phyloP scores from a whole-genome alignment of 2,888 invertebrate genomes.

The Tenodera sinensis region DNA sequence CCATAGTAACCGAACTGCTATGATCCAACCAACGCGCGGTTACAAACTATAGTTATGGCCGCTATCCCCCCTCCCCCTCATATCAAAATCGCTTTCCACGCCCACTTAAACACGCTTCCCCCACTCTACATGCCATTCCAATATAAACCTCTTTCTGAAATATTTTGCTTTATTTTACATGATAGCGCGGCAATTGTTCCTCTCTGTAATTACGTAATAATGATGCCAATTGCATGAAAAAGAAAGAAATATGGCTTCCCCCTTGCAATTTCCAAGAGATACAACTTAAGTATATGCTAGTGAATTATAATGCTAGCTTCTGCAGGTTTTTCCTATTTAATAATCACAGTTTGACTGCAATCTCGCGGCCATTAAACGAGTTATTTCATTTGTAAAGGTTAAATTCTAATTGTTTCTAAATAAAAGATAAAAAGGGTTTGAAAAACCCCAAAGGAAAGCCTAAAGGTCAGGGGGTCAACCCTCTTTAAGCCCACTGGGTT shows the following conservation, averaged over 20 bases:
- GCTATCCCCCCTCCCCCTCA: not conserved
- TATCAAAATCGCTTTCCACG: slow-evolving; percentile 10
- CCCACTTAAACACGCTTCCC: not conserved
- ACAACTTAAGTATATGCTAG: not conserved
- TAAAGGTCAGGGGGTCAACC: not conserved
- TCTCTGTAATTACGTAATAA: not conserved
- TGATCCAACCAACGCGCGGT: slow-evolving; percentile 9
- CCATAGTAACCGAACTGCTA: slow-evolving; percentile 17
- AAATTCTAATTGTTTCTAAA: not conserved
- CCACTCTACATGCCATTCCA: not conserved
- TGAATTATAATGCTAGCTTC: not conserved
- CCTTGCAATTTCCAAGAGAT: too few species aligned
- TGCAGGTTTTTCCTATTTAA: not conserved
- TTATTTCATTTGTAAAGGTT: not conserved
- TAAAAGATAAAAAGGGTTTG: not conserved
- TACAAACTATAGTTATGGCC: slow-evolving; percentile 3
- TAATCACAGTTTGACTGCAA: not conserved
- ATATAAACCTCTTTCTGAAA: not conserved
- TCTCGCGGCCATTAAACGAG: not conserved
- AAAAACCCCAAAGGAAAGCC: not conserved
- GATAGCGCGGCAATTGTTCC: not conserved
- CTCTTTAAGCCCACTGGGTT: not conserved
- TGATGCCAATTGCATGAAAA: not conserved
- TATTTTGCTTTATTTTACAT: not conserved
- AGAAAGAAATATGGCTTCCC: not conserved